Evolutionary conservation across 2,113 vertebrate genomes (phyloP).

Genomic region (Pristiophorus japonicus): DNA sequence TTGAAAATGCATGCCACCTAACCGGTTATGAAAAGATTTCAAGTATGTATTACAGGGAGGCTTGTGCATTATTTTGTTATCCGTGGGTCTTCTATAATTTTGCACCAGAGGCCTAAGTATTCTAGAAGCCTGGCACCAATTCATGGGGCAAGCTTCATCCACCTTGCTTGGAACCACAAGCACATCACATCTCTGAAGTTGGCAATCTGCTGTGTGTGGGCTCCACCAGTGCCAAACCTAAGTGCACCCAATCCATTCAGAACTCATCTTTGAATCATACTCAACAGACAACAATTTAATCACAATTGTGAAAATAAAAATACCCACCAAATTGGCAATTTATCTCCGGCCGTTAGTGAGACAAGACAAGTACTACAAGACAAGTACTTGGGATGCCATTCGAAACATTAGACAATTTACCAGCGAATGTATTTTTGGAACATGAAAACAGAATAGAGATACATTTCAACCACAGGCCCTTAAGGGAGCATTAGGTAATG

Average conservation of each 20-base stretch:
- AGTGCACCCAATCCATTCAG: not conserved
- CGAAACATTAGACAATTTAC: not conserved
- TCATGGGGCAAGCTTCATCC: not conserved
- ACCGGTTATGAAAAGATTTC: not conserved
- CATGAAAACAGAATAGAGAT: not conserved
- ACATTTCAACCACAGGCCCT: not conserved
- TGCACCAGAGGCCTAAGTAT: not conserved
- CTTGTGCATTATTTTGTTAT: not conserved
- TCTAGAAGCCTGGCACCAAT: not conserved
- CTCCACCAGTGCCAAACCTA: not conserved
- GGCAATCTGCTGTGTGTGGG: not conserved
- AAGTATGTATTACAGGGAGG: not conserved
- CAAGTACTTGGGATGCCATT: not conserved
- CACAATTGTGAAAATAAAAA: not conserved
- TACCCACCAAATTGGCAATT: not conserved
- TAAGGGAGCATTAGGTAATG: not conserved
- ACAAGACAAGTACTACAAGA: not conserved
- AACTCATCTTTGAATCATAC: not conserved
- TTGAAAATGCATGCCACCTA: not conserved
- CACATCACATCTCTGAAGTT: not conserved
- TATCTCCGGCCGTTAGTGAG: not conserved
- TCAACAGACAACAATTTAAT: not conserved
- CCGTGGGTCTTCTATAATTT: not conserved
- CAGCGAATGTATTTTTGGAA: not conserved
- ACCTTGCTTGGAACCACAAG: not conserved